phyloP scores from a whole-genome alignment of 1,140 invertebrate genomes.

The Acromyrmex heyeri region DNA sequence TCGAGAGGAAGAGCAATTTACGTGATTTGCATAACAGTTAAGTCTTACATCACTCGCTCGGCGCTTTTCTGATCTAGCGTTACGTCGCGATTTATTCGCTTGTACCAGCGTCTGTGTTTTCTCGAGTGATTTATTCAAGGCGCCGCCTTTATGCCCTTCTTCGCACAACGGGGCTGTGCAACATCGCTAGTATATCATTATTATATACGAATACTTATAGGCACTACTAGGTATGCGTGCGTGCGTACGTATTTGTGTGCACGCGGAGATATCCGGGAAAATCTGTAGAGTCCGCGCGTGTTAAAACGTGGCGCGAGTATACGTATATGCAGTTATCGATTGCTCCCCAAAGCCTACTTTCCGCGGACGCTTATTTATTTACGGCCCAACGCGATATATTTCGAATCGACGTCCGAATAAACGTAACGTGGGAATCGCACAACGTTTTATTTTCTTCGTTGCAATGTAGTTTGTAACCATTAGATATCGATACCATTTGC shows the following conservation, averaged over 20 bases:
- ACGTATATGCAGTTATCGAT: conserved; percentile 63
- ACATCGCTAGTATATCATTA: background rate
- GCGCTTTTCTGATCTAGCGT: background rate
- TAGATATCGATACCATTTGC: background rate
- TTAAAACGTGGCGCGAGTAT: conserved; percentile 40
- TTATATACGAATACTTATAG: background rate
- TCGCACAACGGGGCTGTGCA: conserved; percentile 21
- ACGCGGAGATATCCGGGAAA: background rate
- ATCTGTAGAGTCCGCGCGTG: conserved; percentile 6
- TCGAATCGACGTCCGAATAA: conserved; percentile 20
- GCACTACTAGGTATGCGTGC: background rate
- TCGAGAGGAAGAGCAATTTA: conserved; percentile 24
- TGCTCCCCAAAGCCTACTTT: conserved; percentile 66
- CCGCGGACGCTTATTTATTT: conserved; percentile 64
- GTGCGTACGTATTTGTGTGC: background rate
- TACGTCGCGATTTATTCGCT: background rate
- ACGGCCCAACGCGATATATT: conserved; percentile 12
- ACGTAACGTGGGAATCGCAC: conserved; percentile 25
- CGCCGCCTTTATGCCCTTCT: conserved; percentile 40
- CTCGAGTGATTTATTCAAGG: conserved; percentile 42
- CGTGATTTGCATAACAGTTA: conserved; percentile 35
- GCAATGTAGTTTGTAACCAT: background rate
- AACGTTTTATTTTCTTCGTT: conserved; percentile 29
- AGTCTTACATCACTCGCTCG: background rate
- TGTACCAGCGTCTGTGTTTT: conserved; percentile 2